Evolutionary conservation across 2,888 invertebrate species (phyloP), one percentile per base, ranked within the genome.

Genomic region (Metacarcinus magister): DNA sequence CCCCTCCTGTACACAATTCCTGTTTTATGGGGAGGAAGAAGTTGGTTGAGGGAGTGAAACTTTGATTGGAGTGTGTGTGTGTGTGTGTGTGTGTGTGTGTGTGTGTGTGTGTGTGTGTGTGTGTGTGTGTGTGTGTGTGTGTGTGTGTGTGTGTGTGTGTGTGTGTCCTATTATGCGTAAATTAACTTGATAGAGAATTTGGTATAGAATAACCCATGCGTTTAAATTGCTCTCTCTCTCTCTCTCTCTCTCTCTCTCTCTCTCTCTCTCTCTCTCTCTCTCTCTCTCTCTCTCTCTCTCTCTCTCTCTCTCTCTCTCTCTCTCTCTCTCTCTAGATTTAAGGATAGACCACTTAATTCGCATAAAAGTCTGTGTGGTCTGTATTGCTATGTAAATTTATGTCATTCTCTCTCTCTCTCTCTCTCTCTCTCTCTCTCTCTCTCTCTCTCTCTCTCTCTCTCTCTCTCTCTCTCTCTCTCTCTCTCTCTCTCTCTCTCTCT

Each of bases 21-120:
- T 67, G 67, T n/a, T 67, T 67, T 67, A 67, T 67, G 67, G 67
- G 67, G n/a, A 67, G 67, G 67, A 67, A 67, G 67, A 67, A 67
- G 67, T 67, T 67, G 67, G 67, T 67, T 67, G 67, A n/a, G 67
- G 67, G 67, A 67, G 67, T 67, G 67, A n/a, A 67, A 67, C 67
- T 67, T 67, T 67, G 67, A 67, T 67, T 67, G 19, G 67, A 67
- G 67, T 67, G 0, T 23, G 67, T 67, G 67, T 67, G 67, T 67
- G 67, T 67, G 67, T 67, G 67, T 67, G 67, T 67, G 67, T 67
- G 67, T 67, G 67, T 67, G 60, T 46, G 46, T 46, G 46, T 46
- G 46, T 46, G 46, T 46, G 46, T 46, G 46, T 46, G 46, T 46
- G 46, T 46, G 46, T 46, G 46, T 46, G 46, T 46, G 46, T 46